Conservation (phyloP, 2,113 vertebrate species). For the Limnothrissa miodon region DNA sequence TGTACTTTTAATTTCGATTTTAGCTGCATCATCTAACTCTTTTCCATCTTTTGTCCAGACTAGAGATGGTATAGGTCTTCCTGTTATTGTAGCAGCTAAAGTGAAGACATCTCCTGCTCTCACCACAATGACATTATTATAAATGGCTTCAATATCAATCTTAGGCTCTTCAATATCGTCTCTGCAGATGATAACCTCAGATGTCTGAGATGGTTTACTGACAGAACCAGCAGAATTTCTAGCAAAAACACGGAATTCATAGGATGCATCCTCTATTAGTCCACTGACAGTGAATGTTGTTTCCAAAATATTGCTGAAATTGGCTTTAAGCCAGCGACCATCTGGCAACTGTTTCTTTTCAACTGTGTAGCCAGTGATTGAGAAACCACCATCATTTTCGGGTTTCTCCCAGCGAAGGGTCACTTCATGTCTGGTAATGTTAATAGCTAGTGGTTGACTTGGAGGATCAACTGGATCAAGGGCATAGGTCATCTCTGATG, state of each 20-base stretch:
- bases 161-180: slow-evolving; percentile 94
- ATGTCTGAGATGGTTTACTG: slow-evolving; percentile 90
- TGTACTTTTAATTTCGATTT: slow-evolving; percentile 88
- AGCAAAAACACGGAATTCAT: slow-evolving; percentile 94
- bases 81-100: slow-evolving; percentile 87
- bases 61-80: slow-evolving; percentile 87
- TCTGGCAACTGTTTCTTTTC: slow-evolving; percentile 93
- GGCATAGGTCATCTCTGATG: slow-evolving; percentile 86
- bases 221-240: slow-evolving; percentile 91
- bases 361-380: slow-evolving; percentile 92
- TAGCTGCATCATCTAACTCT: slow-evolving; percentile 87
- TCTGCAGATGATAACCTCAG: slow-evolving; percentile 89
- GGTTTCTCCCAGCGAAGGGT: slow-evolving; percentile 93
- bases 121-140: slow-evolving; percentile 82
- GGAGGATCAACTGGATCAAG: slow-evolving; percentile 92
- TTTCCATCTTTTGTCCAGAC: slow-evolving; percentile 95
- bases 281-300: slow-evolving; percentile 95
- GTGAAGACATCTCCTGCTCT: slow-evolving; percentile 94
- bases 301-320: slow-evolving; percentile 94
- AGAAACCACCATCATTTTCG: slow-evolving; percentile 94
- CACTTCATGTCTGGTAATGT: slow-evolving; percentile 93
- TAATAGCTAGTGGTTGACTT: slow-evolving; percentile 87
- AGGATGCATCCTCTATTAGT: slow-evolving; percentile 88
- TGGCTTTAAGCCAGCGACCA: slow-evolving; percentile 96
- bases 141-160: slow-evolving; percentile 86